A percentile compares a stretch with the other conserved stretches of the same genome.
These are phyloP conservation scores for Kryptopterus vitreolus DNA, from an alignment of 2,797 vertebrate genomes.

Conservation along the genomic window DNA sequence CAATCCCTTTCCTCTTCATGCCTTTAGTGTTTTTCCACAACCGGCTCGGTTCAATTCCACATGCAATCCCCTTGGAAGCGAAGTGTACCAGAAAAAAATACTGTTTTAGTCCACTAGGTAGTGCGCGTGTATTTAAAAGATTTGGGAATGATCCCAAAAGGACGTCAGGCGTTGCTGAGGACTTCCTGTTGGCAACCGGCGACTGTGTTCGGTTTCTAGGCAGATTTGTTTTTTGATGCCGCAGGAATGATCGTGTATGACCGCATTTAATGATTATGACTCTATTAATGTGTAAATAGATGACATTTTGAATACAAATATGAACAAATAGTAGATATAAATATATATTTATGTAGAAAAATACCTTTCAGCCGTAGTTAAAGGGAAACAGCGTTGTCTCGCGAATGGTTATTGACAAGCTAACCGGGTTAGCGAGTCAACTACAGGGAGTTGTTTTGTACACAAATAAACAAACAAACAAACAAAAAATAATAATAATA, in stretches of 20 bases:
- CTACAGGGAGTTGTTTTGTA: not conserved
- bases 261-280: not conserved
- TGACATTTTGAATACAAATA: not conserved
- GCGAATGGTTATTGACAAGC: not conserved
- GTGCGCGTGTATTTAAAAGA: not conserved
- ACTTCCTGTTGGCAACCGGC: slow-evolving; percentile 72
- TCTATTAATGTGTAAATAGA: not conserved
- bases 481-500: not conserved
- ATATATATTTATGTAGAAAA: not conserved
- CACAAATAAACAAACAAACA: not conserved
- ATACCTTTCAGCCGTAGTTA: not conserved
- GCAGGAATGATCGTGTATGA: not conserved
- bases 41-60: not conserved
- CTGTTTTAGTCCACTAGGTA: slow-evolving; percentile 12
- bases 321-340: not conserved
- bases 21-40: slow-evolving; percentile 30
- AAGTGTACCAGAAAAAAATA: slow-evolving; percentile 1
- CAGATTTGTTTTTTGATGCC: not conserved
- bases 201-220: slow-evolving; percentile 63
- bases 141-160: not conserved
- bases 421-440: slow-evolving; percentile 19
- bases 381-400: not conserved
- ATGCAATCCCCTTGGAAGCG: not conserved
- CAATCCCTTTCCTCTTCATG: not conserved
- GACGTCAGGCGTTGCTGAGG: not conserved